Base-by-base conservation (phyloP, 2,888 invertebrate genomes). In the Melikaiella ostensackeni region DNA sequence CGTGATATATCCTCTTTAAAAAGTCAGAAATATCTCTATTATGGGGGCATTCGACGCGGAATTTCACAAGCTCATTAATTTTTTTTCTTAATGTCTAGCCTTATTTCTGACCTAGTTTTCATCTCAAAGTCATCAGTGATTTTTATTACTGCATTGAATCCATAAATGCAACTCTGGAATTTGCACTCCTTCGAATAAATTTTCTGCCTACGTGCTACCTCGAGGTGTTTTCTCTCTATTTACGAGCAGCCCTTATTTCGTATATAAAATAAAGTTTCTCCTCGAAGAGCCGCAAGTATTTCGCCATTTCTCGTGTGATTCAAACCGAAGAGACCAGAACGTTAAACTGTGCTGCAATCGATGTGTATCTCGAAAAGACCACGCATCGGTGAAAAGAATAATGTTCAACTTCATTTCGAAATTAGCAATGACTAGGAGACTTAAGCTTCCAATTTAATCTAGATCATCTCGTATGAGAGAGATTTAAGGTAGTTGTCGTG, bases 181-280 rank as follows among this genome's bases (percentile, higher is more conserved):
- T 59, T 59, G 33, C 13, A 27, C n/a, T 50, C 50, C 5, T 27
- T 33, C 50, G 33, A 70, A 66, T 66, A 66, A 66, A 66, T 66
- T 27, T 66, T 27, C 66, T 27, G 46, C 42, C 66, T 66, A 46
- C 66, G 66, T 66, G 66, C n/a, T 11, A 8, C n/a, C 27, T 50
- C 27, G 11, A 33, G 30, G 30, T 50, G 30, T 50, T 70, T 70
- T 55, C 70, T 55, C 30, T 50, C 50, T 70, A 70, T 70, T 70
- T 70, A 70, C 50, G 70, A 70, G 50, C 70, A 79, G 79, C 82
- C 82, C 82, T 80, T 79, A 77, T 78, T 78, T 80, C 81, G 79
- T 78, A 76, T 79, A 80, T 81, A 81, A 81, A 80, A 75, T 74
- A 81, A 78, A 81, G 80, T 82, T 82, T 81, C 82, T 80, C 80